Percentiles rank a stretch among this genome's conserved stretches.
These are phyloP conservation scores for Colletes gigas DNA, from an alignment of 1,140 invertebrate genomes.

Conservation along the genomic window DNA sequence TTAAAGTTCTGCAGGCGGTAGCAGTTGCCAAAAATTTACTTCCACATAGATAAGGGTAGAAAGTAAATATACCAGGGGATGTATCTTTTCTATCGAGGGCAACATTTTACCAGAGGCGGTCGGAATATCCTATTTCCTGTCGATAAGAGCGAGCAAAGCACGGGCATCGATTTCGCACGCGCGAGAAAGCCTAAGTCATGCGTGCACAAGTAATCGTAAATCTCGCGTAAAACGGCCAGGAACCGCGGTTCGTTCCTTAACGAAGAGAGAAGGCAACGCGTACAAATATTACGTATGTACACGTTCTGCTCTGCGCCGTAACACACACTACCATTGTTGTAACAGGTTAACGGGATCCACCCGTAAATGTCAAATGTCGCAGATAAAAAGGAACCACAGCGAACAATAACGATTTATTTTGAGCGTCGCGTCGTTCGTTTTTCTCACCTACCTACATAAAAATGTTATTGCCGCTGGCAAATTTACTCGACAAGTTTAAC, in stretches of 20 bases:
- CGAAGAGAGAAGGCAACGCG: constrained; percentile 46
- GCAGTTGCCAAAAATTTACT: constrained; percentile 39
- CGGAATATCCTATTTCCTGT: constrained; percentile 34
- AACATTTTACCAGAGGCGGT: constrained; percentile 33
- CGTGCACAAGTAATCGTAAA: constrained; percentile 58
- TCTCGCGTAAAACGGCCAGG: constrained; percentile 51
- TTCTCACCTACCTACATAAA: constrained; percentile 11
- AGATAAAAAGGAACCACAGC: constrained; percentile 50
- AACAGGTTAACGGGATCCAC: not conserved
- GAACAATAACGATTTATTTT: constrained; percentile 3
- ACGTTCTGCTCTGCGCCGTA: not conserved
- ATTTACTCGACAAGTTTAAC: too few relatives aligned
- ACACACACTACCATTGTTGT: not conserved
- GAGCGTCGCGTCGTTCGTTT: not conserved
- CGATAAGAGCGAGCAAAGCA: constrained; percentile 39
- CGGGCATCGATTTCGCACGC: constrained; percentile 42
- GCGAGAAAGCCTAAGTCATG: constrained; percentile 50
- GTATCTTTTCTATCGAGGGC: constrained; percentile 36
- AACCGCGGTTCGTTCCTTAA: constrained; percentile 35
- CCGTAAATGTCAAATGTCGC: constrained; percentile 45
- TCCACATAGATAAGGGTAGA: constrained; percentile 10
- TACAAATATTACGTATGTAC: not conserved
- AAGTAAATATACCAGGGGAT: constrained; percentile 20
- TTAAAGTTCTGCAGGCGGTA: not conserved
- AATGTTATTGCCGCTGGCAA: constrained; percentile 21